Base-by-base conservation (phyloP, 2,113 vertebrate genomes). In the Machaerirhynchus nigripectus region DNA sequence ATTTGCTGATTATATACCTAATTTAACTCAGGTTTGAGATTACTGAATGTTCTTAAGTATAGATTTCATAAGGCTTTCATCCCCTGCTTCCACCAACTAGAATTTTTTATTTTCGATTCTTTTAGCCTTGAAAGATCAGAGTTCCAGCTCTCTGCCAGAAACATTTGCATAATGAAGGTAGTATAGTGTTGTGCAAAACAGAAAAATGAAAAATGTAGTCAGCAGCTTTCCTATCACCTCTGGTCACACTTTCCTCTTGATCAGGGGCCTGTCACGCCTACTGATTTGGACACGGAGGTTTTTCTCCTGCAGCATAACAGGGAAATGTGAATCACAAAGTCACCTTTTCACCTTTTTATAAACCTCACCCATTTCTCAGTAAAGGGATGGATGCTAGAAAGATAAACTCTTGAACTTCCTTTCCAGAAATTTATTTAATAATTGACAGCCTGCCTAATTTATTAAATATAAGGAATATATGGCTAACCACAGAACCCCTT, bases 261-360 rank as follows among this genome's bases (percentile, higher is more conserved):
- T 44, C 22, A n/a, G 53, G 37, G 17, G 7, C 3, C 4, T 15
- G 3, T 27, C 35, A 27, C 1, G 0, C 44, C 61, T 60, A 24
- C 30, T 70, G 35, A 56, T 82, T 26, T 49, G 28, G 17, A 11
- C 7, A 4, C 10, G 3, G 37, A 73, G 26, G 7, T 76, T 93
- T 89, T 57, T 87, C 13, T 78, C 27, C 33, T 79, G 40, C 57
- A 71, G 53, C 5, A 1, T n/a, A 40, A n/a, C 31, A 76, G 52
- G 26, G 2, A 5, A 87, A 89, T 49, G 17, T 30, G 52, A 89
- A 73, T 84, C 56, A 33, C 28, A 17, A 13, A 35, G 44, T 76
- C 33, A 64, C 40, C 30, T 67, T 65, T 70, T 64, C 30, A 64
- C 18, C 49, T 70, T 53, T 84, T 76, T 68, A 28, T 82, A 87